Evolutionary conservation across 2,888 invertebrate genomes (phyloP).

Genomic region (Megaustenia siamemsis): DNA sequence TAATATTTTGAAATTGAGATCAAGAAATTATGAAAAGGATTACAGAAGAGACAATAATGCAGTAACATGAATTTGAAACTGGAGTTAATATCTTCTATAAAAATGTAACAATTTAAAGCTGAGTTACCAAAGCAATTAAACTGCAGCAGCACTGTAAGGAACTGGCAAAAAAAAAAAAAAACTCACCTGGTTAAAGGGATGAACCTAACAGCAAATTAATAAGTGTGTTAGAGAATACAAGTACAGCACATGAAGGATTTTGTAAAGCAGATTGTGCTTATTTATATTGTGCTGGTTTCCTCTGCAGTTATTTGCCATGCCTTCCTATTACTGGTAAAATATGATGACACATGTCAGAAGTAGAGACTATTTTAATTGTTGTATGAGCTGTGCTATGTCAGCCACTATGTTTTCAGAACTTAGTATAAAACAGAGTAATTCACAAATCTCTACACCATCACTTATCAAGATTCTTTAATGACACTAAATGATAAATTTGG

Average conservation of each 20-base stretch:
- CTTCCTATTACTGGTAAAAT: neutral
- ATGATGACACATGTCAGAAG: neutral
- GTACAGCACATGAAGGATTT: neutral
- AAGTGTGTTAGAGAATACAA: neutral
- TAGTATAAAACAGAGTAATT: no score
- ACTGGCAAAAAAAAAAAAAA: neutral
- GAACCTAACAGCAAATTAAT: slow-evolving; percentile 11
- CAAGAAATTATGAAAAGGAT: no score
- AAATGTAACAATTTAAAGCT: neutral
- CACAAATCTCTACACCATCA: no score
- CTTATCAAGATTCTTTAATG: no score
- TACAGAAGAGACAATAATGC: no score
- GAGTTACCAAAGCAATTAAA: neutral
- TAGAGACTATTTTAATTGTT: neutral
- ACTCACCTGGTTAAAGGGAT: neutral
- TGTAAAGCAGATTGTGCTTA: neutral
- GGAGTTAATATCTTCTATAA: no score
- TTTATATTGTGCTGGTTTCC: no score
- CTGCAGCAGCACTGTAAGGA: neutral
- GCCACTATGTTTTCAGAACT: no score
- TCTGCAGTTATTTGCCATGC: neutral
- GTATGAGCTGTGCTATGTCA: no score
- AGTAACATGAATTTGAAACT: no score
- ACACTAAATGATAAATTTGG: no score
- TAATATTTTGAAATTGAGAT: no score